A percentile compares a stretch with the other conserved stretches of the same genome.
These are phyloP conservation scores for Folsomia candida DNA, from an alignment of 2,888 invertebrate genomes.

Conservation along the genomic window DNA sequence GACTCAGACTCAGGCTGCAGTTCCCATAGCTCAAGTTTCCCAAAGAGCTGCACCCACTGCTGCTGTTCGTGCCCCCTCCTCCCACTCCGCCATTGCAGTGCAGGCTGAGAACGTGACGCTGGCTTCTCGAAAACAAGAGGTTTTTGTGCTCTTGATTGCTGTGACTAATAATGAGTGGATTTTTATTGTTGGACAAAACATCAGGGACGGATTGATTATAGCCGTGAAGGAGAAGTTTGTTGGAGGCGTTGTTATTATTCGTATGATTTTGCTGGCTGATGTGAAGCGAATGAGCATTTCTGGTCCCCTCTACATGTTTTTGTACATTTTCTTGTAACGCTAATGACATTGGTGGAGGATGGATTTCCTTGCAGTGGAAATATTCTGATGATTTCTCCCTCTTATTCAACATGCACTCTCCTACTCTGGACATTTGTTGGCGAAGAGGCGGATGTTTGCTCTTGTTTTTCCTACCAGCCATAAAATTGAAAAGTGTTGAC, in stretches of 20 bases:
- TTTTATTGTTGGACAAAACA: conserved; percentile 35
- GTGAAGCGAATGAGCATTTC: conserved; percentile 6
- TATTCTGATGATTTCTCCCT: conserved; percentile 12
- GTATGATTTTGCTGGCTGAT: conserved; percentile 24
- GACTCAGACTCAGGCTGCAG: conserved; percentile 13
- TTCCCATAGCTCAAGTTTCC: conserved; percentile 24
- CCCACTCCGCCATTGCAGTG: not conserved
- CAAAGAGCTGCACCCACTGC: conserved; percentile 15
- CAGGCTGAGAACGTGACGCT: not conserved
- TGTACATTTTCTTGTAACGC: conserved; percentile 17
- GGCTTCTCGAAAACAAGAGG: not conserved
- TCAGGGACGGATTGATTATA: conserved; percentile 38
- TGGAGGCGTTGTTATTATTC: conserved; percentile 23
- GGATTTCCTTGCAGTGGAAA: conserved; percentile 6
- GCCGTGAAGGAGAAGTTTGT: conserved; percentile 14
- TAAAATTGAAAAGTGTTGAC: conserved; percentile 48
- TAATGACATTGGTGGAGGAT: conserved; percentile 10
- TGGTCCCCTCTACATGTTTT: not conserved
- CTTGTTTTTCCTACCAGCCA: conserved; percentile 40
- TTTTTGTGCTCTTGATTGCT: not conserved
- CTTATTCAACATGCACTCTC: conserved; percentile 3
- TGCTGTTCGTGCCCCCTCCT: conserved; percentile 14
- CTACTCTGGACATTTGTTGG: not conserved
- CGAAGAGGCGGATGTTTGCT: conserved; percentile 14
- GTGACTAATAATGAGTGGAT: not conserved